phyloP scores from a whole-genome alignment of 1,140 invertebrate genomes.

The Bombus affinis region DNA sequence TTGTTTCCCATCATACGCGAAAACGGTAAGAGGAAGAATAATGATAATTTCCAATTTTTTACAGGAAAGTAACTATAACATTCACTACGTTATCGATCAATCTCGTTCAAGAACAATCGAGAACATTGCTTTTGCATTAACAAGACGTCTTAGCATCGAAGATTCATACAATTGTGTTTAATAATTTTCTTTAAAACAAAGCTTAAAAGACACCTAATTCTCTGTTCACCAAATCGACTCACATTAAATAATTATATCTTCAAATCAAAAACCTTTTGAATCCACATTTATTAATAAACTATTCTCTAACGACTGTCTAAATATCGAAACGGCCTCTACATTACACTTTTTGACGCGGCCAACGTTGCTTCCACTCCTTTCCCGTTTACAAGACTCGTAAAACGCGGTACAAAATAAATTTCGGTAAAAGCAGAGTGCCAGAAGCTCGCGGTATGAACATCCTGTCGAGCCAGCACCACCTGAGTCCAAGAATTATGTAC shows the following conservation, averaged over 20 bases:
- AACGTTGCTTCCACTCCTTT: conserved; percentile 5
- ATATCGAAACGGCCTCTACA: not conserved
- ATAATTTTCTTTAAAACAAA: too few species aligned
- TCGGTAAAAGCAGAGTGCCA: conserved; percentile 66
- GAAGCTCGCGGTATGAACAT: conserved; percentile 58
- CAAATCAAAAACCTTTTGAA: not conserved
- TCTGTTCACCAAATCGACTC: too few species aligned
- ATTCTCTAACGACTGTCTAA: not conserved
- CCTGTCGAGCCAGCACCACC: conserved; percentile 59
- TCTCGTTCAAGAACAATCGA: too few species aligned
- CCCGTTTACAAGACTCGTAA: conserved; percentile 18
- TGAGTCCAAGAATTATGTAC: conserved; percentile 66
- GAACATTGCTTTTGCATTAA: too few species aligned
- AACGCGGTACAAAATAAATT: conserved; percentile 61
- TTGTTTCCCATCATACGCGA: not conserved
- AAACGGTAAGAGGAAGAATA: too few species aligned
- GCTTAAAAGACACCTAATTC: too few species aligned
- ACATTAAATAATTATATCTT: not conserved
- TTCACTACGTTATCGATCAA: too few species aligned
- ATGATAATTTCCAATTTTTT: too few species aligned
- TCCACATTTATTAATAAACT: not conserved
- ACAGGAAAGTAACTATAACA: too few species aligned
- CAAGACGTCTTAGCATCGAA: too few species aligned
- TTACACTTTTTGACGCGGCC: conserved; percentile 42
- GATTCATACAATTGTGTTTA: too few species aligned